Evolutionary conservation across 2,888 invertebrate genomes (phyloP), one percentile per base, ranked within the genome.

Genomic region (Chaetoderma sp.): DNA sequence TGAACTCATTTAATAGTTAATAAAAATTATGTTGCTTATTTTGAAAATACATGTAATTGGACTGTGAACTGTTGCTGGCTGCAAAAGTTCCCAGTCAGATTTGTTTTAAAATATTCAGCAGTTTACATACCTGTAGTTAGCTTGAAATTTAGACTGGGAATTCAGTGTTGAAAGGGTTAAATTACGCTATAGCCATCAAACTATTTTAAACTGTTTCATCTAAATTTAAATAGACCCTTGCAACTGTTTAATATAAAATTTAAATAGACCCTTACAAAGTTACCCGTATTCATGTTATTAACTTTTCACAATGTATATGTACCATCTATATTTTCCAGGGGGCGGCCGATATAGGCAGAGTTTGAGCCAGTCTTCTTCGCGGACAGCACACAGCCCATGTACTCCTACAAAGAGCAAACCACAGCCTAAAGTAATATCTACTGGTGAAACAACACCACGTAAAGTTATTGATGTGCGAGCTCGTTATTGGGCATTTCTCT

Each of bases 401-500:
- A 23, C 52, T 28, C 10, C 30, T 18, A 32, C 32, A 28, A 52
- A 52, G 32, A 32, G n/a, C 21, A 28, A 28, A 10, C 28, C 27
- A 52, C 28, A 30, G 28, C 32, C 4, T 28, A 16, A 10, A 21
- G 32, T 32, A n/a, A 28, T 2, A 33, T 32, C 3, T 28, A 30
- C 10, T 18, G n/a, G 16, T 8, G 10, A 13, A 52, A 52, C 16
- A n/a, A n/a, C n/a, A n/a, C n/a, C n/a, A n/a, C n/a, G n/a, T 1
- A 82, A 78, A 71, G 82, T 77, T 66, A 73, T 75, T 0, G 96
- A 96, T 86, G 88, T 96, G 6, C 91, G 95, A 70, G 95, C 96
- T 0, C 88, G 96, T 42, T 96, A 98, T 86, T 98, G 98, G 98
- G 95, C 96, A 0, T 90, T 96, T 77, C 89, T 98, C 52, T 96